Conservation (phyloP, 1,140 invertebrate species). For the Drosophila funebris region DNA sequence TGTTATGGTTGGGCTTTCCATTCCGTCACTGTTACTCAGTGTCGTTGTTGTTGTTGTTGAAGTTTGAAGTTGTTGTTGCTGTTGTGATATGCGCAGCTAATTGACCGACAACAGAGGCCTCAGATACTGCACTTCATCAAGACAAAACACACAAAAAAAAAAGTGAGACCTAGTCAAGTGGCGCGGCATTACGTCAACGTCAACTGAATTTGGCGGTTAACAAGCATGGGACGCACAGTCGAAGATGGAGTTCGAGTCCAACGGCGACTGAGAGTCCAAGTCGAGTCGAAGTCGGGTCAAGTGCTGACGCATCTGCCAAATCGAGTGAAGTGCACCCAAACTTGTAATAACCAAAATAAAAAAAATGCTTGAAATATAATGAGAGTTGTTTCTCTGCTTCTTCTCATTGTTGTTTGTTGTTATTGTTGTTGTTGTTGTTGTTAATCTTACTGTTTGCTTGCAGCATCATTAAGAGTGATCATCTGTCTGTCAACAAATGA, state of each 20-base stretch:
- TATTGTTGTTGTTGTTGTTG: slow-evolving; percentile 28
- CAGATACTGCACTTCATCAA: slow-evolving; percentile 66
- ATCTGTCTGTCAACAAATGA: slow-evolving; percentile 52
- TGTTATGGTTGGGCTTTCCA: slow-evolving; percentile 62
- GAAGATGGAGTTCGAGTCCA: slow-evolving; percentile 46
- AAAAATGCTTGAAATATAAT: slow-evolving; percentile 74
- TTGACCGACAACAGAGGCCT: slow-evolving; percentile 59
- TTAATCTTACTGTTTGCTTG: slow-evolving; percentile 39
- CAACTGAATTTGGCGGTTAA: slow-evolving; percentile 77
- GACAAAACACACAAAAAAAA: neutral
- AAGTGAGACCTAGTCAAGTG: slow-evolving; percentile 73
- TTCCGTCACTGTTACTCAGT: slow-evolving; percentile 40
- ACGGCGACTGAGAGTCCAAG: slow-evolving; percentile 1
- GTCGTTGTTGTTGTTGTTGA: slow-evolving; percentile 10
- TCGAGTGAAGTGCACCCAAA: slow-evolving; percentile 75
- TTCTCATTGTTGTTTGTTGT: slow-evolving; percentile 4
- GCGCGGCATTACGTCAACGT: slow-evolving; percentile 76
- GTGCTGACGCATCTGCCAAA: slow-evolving; percentile 80
- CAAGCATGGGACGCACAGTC: slow-evolving; percentile 64
- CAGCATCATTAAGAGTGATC: slow-evolving; percentile 75
- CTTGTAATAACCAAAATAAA: slow-evolving; percentile 60
- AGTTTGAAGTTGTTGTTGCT: slow-evolving; percentile 30
- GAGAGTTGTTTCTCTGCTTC: slow-evolving; percentile 47
- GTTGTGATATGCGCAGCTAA: slow-evolving; percentile 71
- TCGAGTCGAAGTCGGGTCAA: slow-evolving; percentile 59